These are phyloP conservation scores for Taxidea taxus DNA, from an alignment of 2,113 vertebrate genomes.

Conservation along the genomic window DNA sequence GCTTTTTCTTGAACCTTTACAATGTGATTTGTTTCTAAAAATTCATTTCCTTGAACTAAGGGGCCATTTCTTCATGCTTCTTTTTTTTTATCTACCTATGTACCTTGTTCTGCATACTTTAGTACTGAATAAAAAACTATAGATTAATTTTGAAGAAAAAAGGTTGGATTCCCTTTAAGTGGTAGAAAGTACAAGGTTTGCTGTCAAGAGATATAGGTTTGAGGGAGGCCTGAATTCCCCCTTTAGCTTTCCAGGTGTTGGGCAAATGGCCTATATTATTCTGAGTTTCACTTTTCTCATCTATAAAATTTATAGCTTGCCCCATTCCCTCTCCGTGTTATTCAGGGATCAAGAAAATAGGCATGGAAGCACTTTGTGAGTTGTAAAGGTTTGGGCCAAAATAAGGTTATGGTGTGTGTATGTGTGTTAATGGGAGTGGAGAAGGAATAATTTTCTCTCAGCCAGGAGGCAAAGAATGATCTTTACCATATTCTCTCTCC, in stretches of 20 bases:
- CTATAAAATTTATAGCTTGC: neutral
- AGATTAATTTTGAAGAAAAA: neutral
- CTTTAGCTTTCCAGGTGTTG: neutral
- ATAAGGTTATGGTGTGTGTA: neutral
- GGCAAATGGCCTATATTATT: neutral
- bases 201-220: neutral
- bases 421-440: neutral
- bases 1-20: neutral
- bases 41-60: neutral
- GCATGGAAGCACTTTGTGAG: neutral
- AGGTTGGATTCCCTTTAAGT: neutral
- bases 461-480: neutral
- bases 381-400: neutral
- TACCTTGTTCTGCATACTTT: neutral
- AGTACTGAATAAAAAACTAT: neutral
- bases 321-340: neutral
- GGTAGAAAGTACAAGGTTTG: neutral
- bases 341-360: neutral
- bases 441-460: neutral
- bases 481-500: neutral
- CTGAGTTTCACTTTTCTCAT: neutral
- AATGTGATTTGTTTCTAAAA: neutral
- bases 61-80: neutral
- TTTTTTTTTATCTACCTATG: neutral
- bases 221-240: neutral